Percentiles rank a stretch among this genome's conserved stretches.
These are phyloP conservation scores for Dryadula phaetusa DNA, from an alignment of 2,888 invertebrate species.

Conservation along the genomic window DNA sequence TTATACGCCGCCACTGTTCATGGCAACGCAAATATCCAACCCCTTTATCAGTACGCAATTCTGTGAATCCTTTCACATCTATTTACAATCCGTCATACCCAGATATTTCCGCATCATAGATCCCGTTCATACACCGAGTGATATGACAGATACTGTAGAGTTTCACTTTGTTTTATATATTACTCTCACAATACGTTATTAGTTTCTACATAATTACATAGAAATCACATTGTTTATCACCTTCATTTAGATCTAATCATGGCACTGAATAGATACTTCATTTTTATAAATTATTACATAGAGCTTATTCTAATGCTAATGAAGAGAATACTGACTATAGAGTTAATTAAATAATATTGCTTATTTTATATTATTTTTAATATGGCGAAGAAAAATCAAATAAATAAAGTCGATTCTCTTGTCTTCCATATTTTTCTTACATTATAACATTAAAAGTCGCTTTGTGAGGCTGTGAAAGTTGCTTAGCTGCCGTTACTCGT, in stretches of 20 bases:
- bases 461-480: slow-evolving; percentile 30
- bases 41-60: slow-evolving; percentile 27
- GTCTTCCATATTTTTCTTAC: background rate
- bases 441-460: slow-evolving; percentile 3
- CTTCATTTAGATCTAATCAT: background rate
- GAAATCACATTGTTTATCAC: background rate
- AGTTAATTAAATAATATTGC: background rate
- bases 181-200: background rate
- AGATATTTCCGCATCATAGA: slow-evolving; percentile 32
- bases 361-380: background rate
- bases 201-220: background rate
- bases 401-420: background rate
- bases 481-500: slow-evolving; percentile 23
- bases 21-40: slow-evolving; percentile 40
- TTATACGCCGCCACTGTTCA: slow-evolving; percentile 36
- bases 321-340: no score
- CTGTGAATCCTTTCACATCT: slow-evolving; percentile 20
- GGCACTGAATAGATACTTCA: background rate
- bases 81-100: slow-evolving; percentile 27
- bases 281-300: background rate
- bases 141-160: slow-evolving; percentile 2
- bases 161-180: slow-evolving; percentile 20
- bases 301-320: background rate
- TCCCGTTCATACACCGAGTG: background rate
- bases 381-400: background rate